A percentile compares a stretch with the other conserved stretches of the same genome.
Evolutionary conservation across 35 echinoderm and acorn worm species (phyloP).

Genomic region (Antedon bifida): DNA sequence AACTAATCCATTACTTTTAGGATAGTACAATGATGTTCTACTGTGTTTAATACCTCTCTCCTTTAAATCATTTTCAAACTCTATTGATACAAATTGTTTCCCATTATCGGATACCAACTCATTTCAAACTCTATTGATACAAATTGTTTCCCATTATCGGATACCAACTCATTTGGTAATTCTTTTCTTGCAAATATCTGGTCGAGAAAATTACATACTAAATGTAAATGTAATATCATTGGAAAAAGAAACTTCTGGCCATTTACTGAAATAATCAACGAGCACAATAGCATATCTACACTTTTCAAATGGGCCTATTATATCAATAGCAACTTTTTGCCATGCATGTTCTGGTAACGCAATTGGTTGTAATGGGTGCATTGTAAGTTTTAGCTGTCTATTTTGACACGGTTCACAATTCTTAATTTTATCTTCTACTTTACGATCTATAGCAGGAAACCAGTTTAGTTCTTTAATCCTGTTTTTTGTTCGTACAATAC

Average conservation of each 20-base stretch:
- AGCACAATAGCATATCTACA: background rate
- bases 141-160: background rate
- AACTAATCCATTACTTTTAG: too few relatives aligned
- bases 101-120: too few relatives aligned
- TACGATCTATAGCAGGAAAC: slow-evolving; percentile 42
- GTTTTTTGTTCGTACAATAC: slow-evolving; percentile 48
- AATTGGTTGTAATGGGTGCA: slow-evolving; percentile 42
- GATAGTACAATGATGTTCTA: too few relatives aligned
- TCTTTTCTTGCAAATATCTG: background rate
- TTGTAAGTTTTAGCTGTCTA: slow-evolving; percentile 3
- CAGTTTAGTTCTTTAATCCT: slow-evolving; percentile 25
- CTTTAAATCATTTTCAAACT: too few relatives aligned
- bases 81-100: too few relatives aligned
- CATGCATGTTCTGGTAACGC: background rate
- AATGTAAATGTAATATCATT: background rate
- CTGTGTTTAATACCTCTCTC: too few relatives aligned
- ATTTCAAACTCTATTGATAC: slow-evolving; percentile 9
- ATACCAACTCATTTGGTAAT: background rate
- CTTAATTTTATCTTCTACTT: slow-evolving; percentile 13
- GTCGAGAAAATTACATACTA: background rate
- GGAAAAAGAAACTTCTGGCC: background rate
- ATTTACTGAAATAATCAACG: background rate
- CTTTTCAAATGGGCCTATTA: background rate
- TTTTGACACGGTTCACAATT: slow-evolving; percentile 29
- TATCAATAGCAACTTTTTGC: background rate